Evolutionary conservation across 2,797 vertebrate species (phyloP).

Genomic region (Avahi laniger): DNA sequence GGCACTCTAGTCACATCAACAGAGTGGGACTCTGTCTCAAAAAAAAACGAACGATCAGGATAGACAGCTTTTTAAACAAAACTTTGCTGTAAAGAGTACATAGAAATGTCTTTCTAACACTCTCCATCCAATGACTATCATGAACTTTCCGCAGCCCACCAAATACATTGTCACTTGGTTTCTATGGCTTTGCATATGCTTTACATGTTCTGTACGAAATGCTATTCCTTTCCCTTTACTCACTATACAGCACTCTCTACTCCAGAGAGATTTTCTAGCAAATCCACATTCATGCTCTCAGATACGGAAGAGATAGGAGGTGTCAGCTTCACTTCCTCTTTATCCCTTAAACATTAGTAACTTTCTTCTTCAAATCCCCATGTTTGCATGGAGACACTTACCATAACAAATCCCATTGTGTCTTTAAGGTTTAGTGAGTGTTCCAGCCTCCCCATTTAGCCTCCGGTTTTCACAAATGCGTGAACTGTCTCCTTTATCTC

Average conservation of each 20-base stretch:
- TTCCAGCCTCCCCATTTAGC: neutral
- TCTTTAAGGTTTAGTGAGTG: neutral
- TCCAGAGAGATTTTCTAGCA: neutral
- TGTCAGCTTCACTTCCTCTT: neutral
- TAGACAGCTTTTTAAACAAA: neutral
- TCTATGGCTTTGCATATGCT: neutral
- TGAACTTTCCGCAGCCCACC: neutral
- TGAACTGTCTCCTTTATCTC: neutral
- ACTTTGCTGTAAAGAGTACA: neutral
- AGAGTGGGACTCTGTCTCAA: no score
- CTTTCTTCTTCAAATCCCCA: neutral
- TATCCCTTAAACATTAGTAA: neutral
- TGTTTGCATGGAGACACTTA: neutral
- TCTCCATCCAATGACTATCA: neutral
- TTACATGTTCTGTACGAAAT: neutral
- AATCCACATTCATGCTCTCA: neutral
- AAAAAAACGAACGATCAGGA: neutral
- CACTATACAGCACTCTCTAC: neutral
- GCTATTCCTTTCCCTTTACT: neutral
- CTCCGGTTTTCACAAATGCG: neutral
- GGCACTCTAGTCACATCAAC: no score
- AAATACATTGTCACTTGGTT: neutral
- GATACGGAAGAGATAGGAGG: neutral
- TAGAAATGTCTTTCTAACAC: neutral
- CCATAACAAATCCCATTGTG: neutral